phyloP scores from a whole-genome alignment of 2,797 vertebrate species.

The Sebastes trivittatus region DNA sequence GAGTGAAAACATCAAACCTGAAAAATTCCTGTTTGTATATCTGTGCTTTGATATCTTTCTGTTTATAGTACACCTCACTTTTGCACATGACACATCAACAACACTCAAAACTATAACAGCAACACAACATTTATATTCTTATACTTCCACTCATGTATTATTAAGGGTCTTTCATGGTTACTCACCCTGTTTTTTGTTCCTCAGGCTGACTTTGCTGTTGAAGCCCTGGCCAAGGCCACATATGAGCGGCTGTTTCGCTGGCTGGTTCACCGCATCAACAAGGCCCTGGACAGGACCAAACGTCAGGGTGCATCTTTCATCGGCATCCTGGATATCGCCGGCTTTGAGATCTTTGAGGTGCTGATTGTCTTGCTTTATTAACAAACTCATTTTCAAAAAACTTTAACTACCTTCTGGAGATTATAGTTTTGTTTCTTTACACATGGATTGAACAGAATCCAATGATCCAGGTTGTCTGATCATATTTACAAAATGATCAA shows the following conservation, averaged over 20 bases:
- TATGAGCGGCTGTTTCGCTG: conserved; percentile 98
- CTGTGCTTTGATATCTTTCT: background rate
- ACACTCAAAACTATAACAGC: background rate
- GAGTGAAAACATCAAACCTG: background rate
- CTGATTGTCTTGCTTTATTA: conserved; percentile 7
- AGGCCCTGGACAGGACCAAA: conserved; percentile 96
- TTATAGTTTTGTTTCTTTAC: background rate
- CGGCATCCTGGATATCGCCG: conserved; percentile 97
- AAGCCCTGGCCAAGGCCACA: conserved; percentile 95
- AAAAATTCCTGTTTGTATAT: background rate
- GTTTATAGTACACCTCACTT: background rate
- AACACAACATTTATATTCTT: background rate
- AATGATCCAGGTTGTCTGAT: background rate
- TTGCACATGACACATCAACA: background rate
- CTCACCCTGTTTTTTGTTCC: background rate
- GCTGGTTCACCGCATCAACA: conserved; percentile 98
- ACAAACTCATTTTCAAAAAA: background rate
- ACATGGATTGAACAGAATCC: background rate
- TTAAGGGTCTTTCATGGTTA: background rate
- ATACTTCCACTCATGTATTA: background rate
- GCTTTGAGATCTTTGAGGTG: conserved; percentile 98
- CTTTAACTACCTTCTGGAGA: background rate
- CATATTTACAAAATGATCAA: background rate
- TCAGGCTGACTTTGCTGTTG: conserved; percentile 97
- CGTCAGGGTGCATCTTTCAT: conserved; percentile 98